A percentile compares a stretch with the other conserved stretches of the same genome.
Evolutionary conservation across 2,888 invertebrate genomes (phyloP).

Genomic region (Hydrotaea cyrtoneurina): DNA sequence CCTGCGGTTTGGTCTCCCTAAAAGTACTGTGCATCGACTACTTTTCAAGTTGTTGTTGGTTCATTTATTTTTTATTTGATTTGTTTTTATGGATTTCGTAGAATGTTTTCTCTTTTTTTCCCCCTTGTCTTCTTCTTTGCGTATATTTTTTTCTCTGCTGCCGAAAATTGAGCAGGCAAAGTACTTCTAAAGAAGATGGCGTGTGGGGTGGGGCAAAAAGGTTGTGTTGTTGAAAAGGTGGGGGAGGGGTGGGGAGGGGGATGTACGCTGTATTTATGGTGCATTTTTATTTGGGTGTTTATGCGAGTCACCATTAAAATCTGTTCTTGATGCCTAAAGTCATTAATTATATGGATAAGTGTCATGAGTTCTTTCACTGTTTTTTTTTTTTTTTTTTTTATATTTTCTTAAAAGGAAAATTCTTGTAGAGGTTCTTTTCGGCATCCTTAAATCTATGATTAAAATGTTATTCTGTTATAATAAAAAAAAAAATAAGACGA

Average conservation of each 20-base stretch:
- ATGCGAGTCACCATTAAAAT: constrained; percentile 43
- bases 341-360: constrained; percentile 50
- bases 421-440: not conserved
- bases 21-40: not conserved
- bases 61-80: constrained; percentile 34
- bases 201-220: too few relatives aligned
- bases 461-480: not conserved
- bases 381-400: constrained; percentile 1
- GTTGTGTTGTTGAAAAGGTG: too few relatives aligned
- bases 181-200: too few relatives aligned
- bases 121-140: not conserved
- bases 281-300: constrained; percentile 43
- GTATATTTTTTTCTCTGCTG: not conserved
- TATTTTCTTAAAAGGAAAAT: not conserved
- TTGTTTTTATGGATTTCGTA: constrained; percentile 27
- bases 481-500: not conserved
- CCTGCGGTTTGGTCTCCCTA: too few relatives aligned
- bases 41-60: not conserved
- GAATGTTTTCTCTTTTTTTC: not conserved
- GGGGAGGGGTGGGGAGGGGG: not conserved
- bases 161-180: not conserved
- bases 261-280: not conserved
- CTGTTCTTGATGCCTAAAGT: constrained; percentile 51
- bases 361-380: not conserved
- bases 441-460: not conserved